Percentiles rank a stretch among this genome's conserved stretches.
Conservation (phyloP, 2,888 invertebrate genomes). For the Caradrina clavipalpis region DNA sequence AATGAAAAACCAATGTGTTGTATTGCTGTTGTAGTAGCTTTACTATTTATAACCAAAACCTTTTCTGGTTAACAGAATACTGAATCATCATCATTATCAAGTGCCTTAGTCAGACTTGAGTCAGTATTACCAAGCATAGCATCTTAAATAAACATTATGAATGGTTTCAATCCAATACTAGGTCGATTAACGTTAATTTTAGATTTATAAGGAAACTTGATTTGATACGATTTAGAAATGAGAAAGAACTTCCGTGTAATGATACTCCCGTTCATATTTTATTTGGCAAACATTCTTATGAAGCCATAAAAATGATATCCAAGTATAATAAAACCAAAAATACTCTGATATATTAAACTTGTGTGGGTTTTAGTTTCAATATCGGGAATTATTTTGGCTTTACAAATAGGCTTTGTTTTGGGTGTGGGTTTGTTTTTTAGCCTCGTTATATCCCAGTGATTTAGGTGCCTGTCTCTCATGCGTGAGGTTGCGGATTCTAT, state of each 20-base stretch:
- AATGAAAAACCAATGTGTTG: constrained; percentile 6
- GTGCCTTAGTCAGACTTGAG: constrained; percentile 21
- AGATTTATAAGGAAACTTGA: constrained; percentile 26
- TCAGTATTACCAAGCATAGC: constrained; percentile 12
- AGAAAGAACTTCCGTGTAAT: constrained; percentile 4
- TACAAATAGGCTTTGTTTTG: constrained; percentile 13
- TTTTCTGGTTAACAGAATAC: constrained; percentile 8
- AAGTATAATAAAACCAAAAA: constrained; percentile 25
- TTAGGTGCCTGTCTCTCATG: too few relatives aligned
- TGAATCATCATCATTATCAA: constrained; percentile 43
- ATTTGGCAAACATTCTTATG: constrained; percentile 25
- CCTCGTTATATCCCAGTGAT: too few relatives aligned
- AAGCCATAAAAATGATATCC: constrained; percentile 17
- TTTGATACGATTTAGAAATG: constrained; percentile 4
- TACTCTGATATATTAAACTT: constrained; percentile 24
- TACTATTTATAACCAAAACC: background rate
- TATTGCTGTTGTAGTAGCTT: background rate
- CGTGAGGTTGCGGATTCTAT: too few relatives aligned
- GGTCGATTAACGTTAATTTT: constrained; percentile 38
- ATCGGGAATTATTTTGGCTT: constrained; percentile 9
- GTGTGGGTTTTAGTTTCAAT: constrained; percentile 4
- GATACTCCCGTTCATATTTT: constrained; percentile 11
- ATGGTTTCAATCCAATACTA: constrained; percentile 17
- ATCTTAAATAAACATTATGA: constrained; percentile 19
- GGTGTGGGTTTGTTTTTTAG: too few relatives aligned